Conservation (phyloP, 2,113 vertebrate genomes). For the Fregata magnificens region DNA sequence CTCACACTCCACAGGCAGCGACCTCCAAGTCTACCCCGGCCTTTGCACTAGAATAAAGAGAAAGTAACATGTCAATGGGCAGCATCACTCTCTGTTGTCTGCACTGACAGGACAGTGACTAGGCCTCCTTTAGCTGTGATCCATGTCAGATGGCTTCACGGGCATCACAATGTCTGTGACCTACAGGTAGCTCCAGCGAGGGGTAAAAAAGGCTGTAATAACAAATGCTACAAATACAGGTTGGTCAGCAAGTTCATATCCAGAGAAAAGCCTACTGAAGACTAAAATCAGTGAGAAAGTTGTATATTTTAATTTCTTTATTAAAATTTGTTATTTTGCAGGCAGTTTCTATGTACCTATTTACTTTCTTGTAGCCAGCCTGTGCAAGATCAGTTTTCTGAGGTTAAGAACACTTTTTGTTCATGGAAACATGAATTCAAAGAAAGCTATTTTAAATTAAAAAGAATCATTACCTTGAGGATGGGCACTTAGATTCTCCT, state of each 20-base stretch:
- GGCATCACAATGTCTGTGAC: neutral
- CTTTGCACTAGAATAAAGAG: neutral
- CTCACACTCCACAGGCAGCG: rapidly evolving
- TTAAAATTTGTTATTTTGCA: neutral
- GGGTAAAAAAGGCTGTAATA: neutral
- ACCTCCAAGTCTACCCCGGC: neutral
- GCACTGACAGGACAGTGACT: neutral
- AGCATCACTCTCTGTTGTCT: neutral
- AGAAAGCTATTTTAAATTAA: neutral
- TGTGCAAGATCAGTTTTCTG: neutral
- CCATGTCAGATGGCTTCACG: neutral
- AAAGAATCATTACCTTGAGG: neutral
- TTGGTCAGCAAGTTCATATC: neutral
- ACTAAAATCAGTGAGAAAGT: neutral
- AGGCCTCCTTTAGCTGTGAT: neutral
- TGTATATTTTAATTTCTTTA: neutral
- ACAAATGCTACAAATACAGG: neutral
- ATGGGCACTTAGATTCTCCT: neutral
- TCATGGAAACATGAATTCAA: neutral
- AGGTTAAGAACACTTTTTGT: neutral
- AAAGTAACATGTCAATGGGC: neutral
- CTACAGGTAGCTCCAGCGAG: neutral
- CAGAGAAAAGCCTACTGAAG: neutral
- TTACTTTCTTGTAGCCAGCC: neutral
- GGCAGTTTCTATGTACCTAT: neutral